Percentiles rank a stretch among this genome's conserved stretches.
phyloP scores from a whole-genome alignment of 2,888 invertebrate genomes.

The Cybosia mesomella region DNA sequence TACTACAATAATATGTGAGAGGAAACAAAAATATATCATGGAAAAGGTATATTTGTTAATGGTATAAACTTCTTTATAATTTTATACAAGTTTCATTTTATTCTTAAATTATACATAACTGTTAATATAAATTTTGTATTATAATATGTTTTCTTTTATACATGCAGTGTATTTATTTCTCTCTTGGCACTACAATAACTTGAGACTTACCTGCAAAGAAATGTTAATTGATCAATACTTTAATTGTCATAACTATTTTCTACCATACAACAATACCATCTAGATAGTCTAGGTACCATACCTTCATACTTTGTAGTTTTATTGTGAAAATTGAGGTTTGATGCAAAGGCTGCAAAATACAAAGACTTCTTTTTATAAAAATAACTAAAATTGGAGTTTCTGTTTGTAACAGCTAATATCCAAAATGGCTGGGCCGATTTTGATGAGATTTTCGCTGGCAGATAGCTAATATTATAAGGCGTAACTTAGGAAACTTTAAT shows the following conservation, averaged over 20 bases:
- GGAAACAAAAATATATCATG: conserved; percentile 12
- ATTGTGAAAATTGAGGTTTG: background rate
- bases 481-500: no score
- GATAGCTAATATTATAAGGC: no score
- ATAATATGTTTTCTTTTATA: conserved; percentile 10
- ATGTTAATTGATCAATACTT: conserved; percentile 7
- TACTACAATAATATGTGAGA: background rate
- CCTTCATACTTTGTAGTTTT: background rate
- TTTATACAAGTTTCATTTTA: conserved; percentile 25
- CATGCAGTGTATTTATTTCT: conserved; percentile 49
- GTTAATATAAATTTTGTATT: conserved; percentile 22
- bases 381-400: no score
- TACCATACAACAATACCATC: background rate
- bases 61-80: conserved; percentile 23
- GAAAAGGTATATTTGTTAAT: conserved; percentile 16
- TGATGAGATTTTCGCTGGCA: no score
- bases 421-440: no score
- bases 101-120: conserved; percentile 16
- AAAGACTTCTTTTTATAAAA: background rate
- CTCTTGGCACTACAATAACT: conserved; percentile 68
- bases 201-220: conserved; percentile 58
- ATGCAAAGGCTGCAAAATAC: background rate
- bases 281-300: background rate
- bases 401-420: no score
- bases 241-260: no score